These are phyloP conservation scores for Peromyscus nudipes DNA, from an alignment of 2,797 vertebrate genomes.

Conservation along the genomic window DNA sequence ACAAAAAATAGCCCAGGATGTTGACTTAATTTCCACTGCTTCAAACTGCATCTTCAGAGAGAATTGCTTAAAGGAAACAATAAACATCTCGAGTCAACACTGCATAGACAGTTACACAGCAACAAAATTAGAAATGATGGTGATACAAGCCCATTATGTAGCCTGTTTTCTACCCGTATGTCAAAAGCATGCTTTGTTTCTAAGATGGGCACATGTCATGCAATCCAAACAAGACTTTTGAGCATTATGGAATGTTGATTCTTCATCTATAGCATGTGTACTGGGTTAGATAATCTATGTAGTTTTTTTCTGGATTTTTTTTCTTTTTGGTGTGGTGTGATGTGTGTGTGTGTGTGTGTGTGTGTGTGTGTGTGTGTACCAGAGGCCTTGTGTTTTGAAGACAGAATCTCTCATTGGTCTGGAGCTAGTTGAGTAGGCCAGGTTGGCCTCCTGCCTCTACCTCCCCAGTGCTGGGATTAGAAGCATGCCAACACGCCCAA, in stretches of 20 bases:
- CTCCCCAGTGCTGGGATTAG: not conserved
- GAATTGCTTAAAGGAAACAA: slow-evolving; percentile 42
- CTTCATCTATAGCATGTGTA: not conserved
- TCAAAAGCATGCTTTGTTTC: slow-evolving; percentile 30
- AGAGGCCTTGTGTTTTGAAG: not conserved
- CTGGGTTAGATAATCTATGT: slow-evolving; percentile 8
- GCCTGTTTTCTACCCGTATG: not conserved
- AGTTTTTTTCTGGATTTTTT: not conserved
- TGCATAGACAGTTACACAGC: not conserved
- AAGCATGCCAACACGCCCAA: not conserved
- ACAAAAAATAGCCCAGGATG: slow-evolving; percentile 41
- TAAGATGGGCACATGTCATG: slow-evolving; percentile 28
- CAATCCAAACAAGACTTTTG: not conserved
- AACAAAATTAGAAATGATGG: slow-evolving; percentile 53
- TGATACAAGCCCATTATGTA: slow-evolving; percentile 31
- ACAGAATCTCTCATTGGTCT: not conserved
- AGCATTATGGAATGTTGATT: not conserved
- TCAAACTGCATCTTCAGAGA: slow-evolving; percentile 38
- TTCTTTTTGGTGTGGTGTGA: not conserved
- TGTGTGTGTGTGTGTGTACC: not conserved
- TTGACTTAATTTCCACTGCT: slow-evolving; percentile 33
- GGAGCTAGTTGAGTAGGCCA: not conserved
- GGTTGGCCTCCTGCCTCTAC: not conserved
- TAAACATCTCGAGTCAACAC: slow-evolving; percentile 54
- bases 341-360: not conserved